Conservation (phyloP, 2,888 invertebrate genomes). For the Drosophila quasianomalipes region DNA sequence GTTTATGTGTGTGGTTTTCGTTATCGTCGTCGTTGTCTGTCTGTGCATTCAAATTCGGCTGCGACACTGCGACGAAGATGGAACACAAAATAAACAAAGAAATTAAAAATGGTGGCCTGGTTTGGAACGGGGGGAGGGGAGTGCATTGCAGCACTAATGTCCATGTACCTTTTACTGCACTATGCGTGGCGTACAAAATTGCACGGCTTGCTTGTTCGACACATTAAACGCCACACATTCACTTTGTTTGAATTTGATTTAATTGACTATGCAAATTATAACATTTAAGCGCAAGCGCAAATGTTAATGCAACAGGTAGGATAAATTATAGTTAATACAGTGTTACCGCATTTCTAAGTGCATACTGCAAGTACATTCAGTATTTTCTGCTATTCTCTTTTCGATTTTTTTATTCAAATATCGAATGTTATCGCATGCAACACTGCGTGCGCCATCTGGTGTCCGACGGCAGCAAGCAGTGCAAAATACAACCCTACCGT, state of each 20-base stretch:
- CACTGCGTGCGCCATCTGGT: conserved; percentile 44
- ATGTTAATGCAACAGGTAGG: conserved; percentile 56
- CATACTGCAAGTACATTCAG: conserved; percentile 7
- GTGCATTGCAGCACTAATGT: conserved; percentile 38
- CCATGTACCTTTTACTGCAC: conserved; percentile 32
- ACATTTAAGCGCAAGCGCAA: conserved; percentile 71
- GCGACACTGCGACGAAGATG: conserved; percentile 73
- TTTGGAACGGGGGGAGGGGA: conserved; percentile 42
- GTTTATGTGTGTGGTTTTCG: conserved; percentile 23
- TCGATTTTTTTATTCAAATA: conserved; percentile 3
- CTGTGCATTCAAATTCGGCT: conserved; percentile 54
- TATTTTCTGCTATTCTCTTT: conserved; percentile 14
- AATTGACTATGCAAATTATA: conserved; percentile 56
- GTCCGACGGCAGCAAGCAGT: conserved; percentile 1
- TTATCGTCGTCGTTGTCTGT: conserved; percentile 42
- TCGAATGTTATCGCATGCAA: conserved; percentile 35
- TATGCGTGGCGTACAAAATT: conserved; percentile 3
- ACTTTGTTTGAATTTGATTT: conserved; percentile 44
- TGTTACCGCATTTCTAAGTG: conserved; percentile 35
- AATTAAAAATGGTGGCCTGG: conserved; percentile 82
- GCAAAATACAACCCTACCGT: conserved; percentile 60
- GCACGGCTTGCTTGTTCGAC: conserved; percentile 5
- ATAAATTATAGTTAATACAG: conserved; percentile 51
- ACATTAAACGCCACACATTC: conserved; percentile 16
- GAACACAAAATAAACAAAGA: conserved; percentile 83